Evolutionary conservation across 2,113 vertebrate species (phyloP).

Genomic region (Microcebus griseorufus): DNA sequence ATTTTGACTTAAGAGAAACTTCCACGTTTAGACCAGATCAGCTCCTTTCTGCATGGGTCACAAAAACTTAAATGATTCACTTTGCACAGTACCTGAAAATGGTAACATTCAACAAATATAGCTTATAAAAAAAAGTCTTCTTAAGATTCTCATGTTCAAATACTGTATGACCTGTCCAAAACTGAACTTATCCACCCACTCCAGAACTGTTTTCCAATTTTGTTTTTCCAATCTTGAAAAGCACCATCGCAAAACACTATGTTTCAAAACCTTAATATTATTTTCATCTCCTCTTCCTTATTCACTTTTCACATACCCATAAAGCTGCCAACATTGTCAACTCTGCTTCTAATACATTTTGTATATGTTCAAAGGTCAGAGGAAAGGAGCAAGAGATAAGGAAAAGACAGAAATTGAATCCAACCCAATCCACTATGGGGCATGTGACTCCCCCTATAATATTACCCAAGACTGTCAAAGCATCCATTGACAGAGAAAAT

Average conservation of each 20-base stretch:
- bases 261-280: not conserved
- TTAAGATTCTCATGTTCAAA: not conserved
- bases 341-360: not conserved
- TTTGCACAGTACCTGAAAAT: not conserved
- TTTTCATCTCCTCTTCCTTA: not conserved
- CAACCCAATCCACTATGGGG: not conserved
- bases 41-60: not conserved
- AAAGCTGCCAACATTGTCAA: not conserved
- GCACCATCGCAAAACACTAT: not conserved
- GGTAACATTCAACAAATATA: not conserved
- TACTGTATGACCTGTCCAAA: not conserved
- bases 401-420: not conserved
- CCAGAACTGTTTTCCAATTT: not conserved
- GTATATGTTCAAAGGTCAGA: not conserved
- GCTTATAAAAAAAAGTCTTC: not conserved
- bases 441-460: not conserved
- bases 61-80: not conserved
- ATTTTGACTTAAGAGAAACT: not conserved
- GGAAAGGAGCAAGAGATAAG: not conserved
- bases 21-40: not conserved
- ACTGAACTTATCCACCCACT: not conserved
- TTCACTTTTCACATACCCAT: not conserved
- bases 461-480: not conserved
- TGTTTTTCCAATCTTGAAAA: not conserved
- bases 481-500: not conserved